Evolutionary conservation across 2,797 vertebrate species (phyloP).

Genomic region (Microtus agrestis): DNA sequence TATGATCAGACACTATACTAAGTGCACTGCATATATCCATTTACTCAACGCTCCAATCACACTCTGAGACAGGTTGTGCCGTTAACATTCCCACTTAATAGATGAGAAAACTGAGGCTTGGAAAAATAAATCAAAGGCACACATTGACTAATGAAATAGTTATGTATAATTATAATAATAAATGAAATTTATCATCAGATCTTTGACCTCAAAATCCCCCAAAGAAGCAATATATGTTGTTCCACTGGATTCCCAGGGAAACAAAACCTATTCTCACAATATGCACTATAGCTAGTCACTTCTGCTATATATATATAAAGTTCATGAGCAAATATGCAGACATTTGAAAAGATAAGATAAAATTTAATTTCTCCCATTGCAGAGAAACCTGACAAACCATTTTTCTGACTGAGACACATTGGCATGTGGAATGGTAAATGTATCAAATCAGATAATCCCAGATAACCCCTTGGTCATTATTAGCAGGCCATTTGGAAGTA

Average conservation of each 20-base stretch:
- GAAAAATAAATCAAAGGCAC: background rate
- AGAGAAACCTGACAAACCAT: slow-evolving; percentile 16
- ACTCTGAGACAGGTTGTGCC: background rate
- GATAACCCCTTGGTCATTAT: slow-evolving; percentile 18
- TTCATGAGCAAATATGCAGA: slow-evolving; percentile 61
- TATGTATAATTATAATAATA: background rate
- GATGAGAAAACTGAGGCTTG: slow-evolving; percentile 18
- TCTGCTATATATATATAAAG: background rate
- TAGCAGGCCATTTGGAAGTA: slow-evolving; percentile 26
- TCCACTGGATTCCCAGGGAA: background rate
- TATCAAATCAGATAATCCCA: slow-evolving; percentile 45
- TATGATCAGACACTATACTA: background rate
- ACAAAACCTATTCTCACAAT: slow-evolving; percentile 18
- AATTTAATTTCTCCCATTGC: slow-evolving; percentile 59
- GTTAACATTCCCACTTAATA: slow-evolving; percentile 22
- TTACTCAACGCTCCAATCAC: background rate
- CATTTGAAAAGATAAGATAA: slow-evolving; percentile 61
- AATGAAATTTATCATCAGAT: background rate
- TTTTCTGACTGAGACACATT: slow-evolving; percentile 49
- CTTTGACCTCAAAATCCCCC: background rate
- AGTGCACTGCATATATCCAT: background rate
- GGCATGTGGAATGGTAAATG: slow-evolving; percentile 34
- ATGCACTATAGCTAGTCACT: background rate
- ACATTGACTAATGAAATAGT: background rate
- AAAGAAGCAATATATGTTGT: background rate